phyloP scores from a whole-genome alignment of 2,113 vertebrate genomes.

The Leucoraja erinaceus region DNA sequence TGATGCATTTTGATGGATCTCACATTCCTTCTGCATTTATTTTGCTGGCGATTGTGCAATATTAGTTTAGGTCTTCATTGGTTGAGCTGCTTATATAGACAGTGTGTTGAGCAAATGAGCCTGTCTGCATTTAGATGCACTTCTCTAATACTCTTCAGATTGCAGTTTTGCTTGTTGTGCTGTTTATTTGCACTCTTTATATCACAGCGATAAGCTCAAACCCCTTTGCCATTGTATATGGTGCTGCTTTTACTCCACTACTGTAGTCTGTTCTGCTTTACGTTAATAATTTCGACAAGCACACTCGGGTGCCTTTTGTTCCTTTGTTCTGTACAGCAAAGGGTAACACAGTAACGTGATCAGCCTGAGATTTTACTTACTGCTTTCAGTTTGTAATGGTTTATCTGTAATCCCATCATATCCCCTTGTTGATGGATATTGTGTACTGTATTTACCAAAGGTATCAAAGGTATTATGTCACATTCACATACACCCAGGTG shows the following conservation, averaged over 20 bases:
- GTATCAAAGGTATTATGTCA: too few species aligned
- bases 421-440: conserved; percentile 31
- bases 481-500: too few species aligned
- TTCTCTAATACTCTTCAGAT: background rate
- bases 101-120: background rate
- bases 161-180: background rate
- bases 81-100: background rate
- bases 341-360: background rate
- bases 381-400: conserved; percentile 13
- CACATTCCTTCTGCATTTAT: too few species aligned
- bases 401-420: conserved; percentile 25
- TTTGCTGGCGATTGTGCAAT: background rate
- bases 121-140: background rate
- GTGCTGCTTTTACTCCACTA: background rate
- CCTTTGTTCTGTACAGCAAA: background rate
- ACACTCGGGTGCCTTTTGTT: background rate
- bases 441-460: conserved; percentile 33
- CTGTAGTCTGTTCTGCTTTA: background rate
- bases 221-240: background rate
- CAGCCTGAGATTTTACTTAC: conserved; percentile 6
- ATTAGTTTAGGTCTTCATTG: background rate
- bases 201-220: background rate
- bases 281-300: background rate
- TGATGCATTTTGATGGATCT: too few species aligned
- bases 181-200: background rate